Conservation (phyloP, 2,888 invertebrate species). For the Tetramorium bicarinatum region DNA sequence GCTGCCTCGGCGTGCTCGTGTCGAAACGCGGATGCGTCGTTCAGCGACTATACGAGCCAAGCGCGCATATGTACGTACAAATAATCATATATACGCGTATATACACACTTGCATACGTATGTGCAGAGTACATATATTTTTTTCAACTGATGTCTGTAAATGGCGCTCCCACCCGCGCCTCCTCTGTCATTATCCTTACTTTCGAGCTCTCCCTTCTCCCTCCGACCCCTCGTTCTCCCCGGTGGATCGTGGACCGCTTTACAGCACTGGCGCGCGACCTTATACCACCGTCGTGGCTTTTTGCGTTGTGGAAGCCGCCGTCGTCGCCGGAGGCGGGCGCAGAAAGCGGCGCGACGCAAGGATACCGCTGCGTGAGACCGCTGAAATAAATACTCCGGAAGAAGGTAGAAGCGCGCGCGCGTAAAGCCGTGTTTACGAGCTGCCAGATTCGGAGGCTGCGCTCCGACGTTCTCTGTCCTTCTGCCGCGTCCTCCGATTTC, state of each 20-base stretch:
- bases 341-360: conserved; percentile 6
- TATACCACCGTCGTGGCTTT: conserved; percentile 47
- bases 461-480: background rate
- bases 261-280: conserved; percentile 72
- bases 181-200: conserved; percentile 78
- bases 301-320: conserved; percentile 32
- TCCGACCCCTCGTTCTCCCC: background rate
- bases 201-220: conserved; percentile 59
- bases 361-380: conserved; percentile 34
- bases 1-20: conserved; percentile 65
- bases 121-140: background rate
- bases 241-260: conserved; percentile 64
- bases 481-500: background rate
- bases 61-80: background rate
- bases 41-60: conserved; percentile 63
- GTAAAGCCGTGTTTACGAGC: conserved; percentile 45
- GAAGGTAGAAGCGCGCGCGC: conserved; percentile 26
- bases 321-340: background rate
- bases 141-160: conserved; percentile 67
- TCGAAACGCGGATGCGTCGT: conserved; percentile 74
- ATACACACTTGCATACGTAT: background rate
- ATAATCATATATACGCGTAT: background rate
- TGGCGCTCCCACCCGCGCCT: conserved; percentile 62
- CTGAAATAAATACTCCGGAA: conserved; percentile 50
- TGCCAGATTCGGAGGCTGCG: conserved; percentile 33